These are phyloP conservation scores for Rhinichthys osculus DNA, from an alignment of 2,797 vertebrate species.

Conservation along the genomic window DNA sequence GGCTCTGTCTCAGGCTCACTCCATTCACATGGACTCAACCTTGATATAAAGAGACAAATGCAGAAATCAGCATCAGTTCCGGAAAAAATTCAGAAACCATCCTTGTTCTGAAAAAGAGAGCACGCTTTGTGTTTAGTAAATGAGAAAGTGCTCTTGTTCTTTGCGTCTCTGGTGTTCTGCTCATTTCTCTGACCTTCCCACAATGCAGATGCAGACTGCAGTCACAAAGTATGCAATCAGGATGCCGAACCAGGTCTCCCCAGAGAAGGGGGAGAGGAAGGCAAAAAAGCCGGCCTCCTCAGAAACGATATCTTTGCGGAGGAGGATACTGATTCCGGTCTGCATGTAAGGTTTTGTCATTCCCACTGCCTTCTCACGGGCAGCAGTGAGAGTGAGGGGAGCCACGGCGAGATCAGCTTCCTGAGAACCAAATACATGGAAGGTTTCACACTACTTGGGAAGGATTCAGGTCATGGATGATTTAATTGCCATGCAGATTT, in stretches of 20 bases:
- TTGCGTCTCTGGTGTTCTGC: slow-evolving; percentile 1
- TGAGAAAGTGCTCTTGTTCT: not conserved
- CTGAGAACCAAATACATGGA: slow-evolving; percentile 64
- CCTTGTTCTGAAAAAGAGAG: not conserved
- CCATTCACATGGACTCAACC: slow-evolving; percentile 90
- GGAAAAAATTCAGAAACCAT: not conserved
- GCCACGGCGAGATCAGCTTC: slow-evolving; percentile 89
- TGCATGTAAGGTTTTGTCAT: slow-evolving; percentile 92
- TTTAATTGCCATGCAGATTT: slow-evolving; percentile 3
- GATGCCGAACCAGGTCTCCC: slow-evolving; percentile 86
- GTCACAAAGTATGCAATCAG: slow-evolving; percentile 85
- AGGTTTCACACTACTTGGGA: not conserved
- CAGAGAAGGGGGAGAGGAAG: slow-evolving; percentile 86
- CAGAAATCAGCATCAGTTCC: not conserved
- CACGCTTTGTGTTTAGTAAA: not conserved
- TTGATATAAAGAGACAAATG: slow-evolving; percentile 63
- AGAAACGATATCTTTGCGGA: slow-evolving; percentile 78
- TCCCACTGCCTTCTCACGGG: slow-evolving; percentile 82
- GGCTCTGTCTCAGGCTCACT: slow-evolving; percentile 81
- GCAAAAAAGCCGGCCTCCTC: slow-evolving; percentile 80
- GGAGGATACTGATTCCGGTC: slow-evolving; percentile 88
- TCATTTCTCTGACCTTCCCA: slow-evolving; percentile 75
- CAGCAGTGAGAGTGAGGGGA: slow-evolving; percentile 85
- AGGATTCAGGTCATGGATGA: not conserved
- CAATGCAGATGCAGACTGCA: slow-evolving; percentile 83